Base-by-base conservation (phyloP, 2,113 vertebrate genomes). In the Myrmophylax atrothorax region DNA sequence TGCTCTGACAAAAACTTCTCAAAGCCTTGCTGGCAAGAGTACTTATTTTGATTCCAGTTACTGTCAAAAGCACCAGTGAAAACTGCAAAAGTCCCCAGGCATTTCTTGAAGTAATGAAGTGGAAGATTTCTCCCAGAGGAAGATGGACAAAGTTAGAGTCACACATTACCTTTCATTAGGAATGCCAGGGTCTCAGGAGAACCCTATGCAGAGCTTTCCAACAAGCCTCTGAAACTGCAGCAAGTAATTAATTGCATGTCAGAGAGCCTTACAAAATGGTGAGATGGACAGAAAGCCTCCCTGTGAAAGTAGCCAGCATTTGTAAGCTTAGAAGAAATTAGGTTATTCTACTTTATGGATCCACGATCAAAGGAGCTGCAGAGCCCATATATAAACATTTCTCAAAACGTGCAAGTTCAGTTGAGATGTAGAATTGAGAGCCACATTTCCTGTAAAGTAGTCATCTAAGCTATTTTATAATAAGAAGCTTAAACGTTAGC, bases 1-100 rank as follows among this genome's bases (percentile, higher is more conserved):
- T 6, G 6, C 56, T 91, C 8, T 6, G 76, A 87, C 53, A 91
- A 74, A 96, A 96, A 79, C 72, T 95, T 80, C 60, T 74, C 67
- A 74, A 86, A 89, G 47, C 25, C 25, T 67, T 90, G 40, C 64
- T 91, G 46, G 82, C 87, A 60, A 60, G 47, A 74, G 56, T 23
- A 29, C 52, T 88, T 88, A 52, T 88, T 95, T 90, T 93, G 79
- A 91, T 86, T 94, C 52, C 59, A 84, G 82, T 88, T 94, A 67
- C 93, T 83, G 82, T 93, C 75, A 94, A 91, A 86, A 90, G 29
- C 37, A 44, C 53, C 38, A 58, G 9, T 77, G 44, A 80, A 84
- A 84, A 68, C 44, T 87, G 53, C 49, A 89, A 72, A 93, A 82
- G 8, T 91, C 89, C 60, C 81, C n/a, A 76, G 91, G 74, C 66